Conservation (phyloP, 2,888 invertebrate genomes). For the Nowickia ferox region DNA sequence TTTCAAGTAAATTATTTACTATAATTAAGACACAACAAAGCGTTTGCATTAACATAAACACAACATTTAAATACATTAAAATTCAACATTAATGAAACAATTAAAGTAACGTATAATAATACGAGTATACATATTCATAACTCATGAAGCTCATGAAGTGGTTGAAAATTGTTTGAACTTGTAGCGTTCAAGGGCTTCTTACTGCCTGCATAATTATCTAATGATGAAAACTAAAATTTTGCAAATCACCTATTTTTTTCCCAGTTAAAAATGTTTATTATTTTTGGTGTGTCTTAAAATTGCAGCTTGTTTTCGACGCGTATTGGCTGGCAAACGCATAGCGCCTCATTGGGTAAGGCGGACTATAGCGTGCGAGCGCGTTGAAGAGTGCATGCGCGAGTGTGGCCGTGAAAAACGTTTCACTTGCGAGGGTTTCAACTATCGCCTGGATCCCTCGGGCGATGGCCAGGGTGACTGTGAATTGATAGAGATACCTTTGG, state of each 20-base stretch:
- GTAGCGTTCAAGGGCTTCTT: constrained; percentile 4
- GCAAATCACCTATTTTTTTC: background rate
- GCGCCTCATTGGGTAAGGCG: constrained; percentile 88
- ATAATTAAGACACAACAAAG: constrained; percentile 42
- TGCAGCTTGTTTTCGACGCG: constrained; percentile 90
- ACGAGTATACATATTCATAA: background rate
- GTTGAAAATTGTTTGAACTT: constrained; percentile 27
- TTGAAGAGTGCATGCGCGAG: constrained; percentile 90
- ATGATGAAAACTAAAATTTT: constrained; percentile 17
- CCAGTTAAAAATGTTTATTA: constrained; percentile 2
- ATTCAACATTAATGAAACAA: constrained; percentile 11
- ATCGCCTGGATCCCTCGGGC: constrained; percentile 89
- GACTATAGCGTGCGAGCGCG: constrained; percentile 87
- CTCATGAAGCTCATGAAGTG: background rate
- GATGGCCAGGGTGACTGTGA: constrained; percentile 91
- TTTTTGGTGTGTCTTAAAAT: constrained; percentile 12
- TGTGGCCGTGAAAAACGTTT: constrained; percentile 90
- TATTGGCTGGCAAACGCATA: constrained; percentile 89
- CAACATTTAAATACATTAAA: constrained; percentile 43
- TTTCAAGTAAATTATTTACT: constrained; percentile 26
- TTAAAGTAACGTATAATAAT: background rate
- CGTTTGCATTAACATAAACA: constrained; percentile 32
- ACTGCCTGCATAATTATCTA: constrained; percentile 31
- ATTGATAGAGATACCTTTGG: constrained; percentile 88
- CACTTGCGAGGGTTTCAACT: constrained; percentile 92